Conservation (phyloP, 2,113 vertebrate genomes). For the Perca fluviatilis region DNA sequence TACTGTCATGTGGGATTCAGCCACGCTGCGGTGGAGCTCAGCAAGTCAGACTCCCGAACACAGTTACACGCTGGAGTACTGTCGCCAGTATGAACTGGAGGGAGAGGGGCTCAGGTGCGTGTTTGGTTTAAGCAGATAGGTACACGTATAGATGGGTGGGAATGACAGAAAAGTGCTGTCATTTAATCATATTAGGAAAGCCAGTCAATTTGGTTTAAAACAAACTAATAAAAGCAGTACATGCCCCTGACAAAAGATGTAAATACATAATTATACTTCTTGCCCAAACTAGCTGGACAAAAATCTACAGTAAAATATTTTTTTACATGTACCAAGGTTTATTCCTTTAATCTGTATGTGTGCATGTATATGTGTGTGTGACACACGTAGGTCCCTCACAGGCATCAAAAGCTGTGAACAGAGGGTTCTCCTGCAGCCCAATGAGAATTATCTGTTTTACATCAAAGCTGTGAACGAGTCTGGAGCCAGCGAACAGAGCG, state of each 20-base stretch:
- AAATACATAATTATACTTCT: not conserved
- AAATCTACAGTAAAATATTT: not conserved
- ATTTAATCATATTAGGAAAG: not conserved
- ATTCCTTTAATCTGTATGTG: not conserved
- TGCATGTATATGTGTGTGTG: not conserved
- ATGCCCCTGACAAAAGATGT: not conserved
- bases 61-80: slow-evolving; percentile 94
- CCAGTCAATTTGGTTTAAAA: not conserved
- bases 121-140: not conserved
- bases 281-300: not conserved
- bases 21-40: slow-evolving; percentile 89
- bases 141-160: not conserved
- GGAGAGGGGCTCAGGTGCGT: slow-evolving; percentile 95
- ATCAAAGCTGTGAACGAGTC: slow-evolving; percentile 91
- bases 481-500: slow-evolving; percentile 95
- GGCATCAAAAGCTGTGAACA: slow-evolving; percentile 90
- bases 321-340: not conserved
- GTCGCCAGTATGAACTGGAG: slow-evolving; percentile 91
- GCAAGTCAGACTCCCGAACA: slow-evolving; percentile 66
- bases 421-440: slow-evolving; percentile 91
- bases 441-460: slow-evolving; percentile 96
- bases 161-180: not conserved
- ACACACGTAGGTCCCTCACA: slow-evolving; percentile 88
- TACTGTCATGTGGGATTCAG: slow-evolving; percentile 91
- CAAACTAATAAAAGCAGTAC: not conserved